Evolutionary conservation across 2,113 vertebrate genomes (phyloP).

Genomic region (Nothoprocta pentlandii): DNA sequence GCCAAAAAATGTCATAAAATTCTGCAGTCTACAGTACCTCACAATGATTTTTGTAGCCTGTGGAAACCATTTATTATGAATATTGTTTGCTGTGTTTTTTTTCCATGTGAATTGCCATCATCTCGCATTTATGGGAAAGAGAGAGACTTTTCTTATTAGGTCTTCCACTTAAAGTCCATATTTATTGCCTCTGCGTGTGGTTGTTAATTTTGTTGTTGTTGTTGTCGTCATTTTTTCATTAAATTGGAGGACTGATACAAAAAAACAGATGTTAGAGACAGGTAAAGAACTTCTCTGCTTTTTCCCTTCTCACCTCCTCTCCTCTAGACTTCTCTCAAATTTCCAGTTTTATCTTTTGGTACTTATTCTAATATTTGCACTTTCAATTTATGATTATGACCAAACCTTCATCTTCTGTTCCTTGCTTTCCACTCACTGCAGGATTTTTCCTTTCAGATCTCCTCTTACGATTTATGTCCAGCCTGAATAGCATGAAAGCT

Average conservation of each 20-base stretch:
- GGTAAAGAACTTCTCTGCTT: neutral
- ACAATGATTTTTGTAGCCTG: constrained; percentile 62
- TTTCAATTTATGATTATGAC: neutral
- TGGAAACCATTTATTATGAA: constrained; percentile 56
- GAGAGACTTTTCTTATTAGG: constrained; percentile 35
- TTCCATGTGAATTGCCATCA: constrained; percentile 55
- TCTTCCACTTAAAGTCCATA: constrained; percentile 5
- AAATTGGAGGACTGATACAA: neutral
- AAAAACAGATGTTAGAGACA: neutral
- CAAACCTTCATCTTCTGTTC: neutral
- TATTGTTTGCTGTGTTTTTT: constrained; percentile 48
- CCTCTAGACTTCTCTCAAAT: neutral
- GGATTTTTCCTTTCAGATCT: neutral
- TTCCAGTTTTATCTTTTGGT: neutral
- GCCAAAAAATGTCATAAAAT: constrained; percentile 70
- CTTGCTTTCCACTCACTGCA: neutral
- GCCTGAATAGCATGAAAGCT: neutral
- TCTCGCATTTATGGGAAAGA: constrained; percentile 34
- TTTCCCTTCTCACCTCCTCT: neutral
- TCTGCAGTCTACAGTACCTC: constrained; percentile 52
- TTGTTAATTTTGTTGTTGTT: constrained; percentile 37
- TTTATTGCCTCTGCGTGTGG: constrained; percentile 36
- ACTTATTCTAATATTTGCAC: neutral
- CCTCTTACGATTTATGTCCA: neutral
- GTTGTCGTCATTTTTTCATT: neutral